Evolutionary conservation across 1,140 invertebrate genomes (phyloP).

Genomic region (Lethrus apterus): DNA sequence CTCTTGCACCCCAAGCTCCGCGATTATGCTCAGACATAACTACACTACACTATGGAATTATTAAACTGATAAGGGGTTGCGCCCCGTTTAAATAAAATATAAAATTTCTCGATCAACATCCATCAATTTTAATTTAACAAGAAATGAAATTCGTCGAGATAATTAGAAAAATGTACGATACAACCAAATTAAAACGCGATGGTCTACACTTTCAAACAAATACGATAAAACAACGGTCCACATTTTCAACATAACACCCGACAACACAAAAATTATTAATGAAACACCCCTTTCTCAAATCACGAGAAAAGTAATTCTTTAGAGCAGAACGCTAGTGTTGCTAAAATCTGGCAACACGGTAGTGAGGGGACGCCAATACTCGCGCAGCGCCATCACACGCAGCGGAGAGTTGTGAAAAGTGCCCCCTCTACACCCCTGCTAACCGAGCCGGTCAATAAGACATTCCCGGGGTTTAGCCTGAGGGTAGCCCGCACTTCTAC

Average conservation of each 20-base stretch:
- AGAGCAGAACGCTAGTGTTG: conserved; percentile 19
- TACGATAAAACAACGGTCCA: conserved; percentile 4
- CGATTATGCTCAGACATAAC: conserved; percentile 41
- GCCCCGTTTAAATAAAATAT: conserved; percentile 11
- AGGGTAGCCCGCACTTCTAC: conserved; percentile 12
- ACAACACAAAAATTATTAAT: too few relatives aligned
- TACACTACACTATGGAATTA: conserved; percentile 14
- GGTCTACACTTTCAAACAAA: background rate
- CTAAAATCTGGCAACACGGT: conserved; percentile 40
- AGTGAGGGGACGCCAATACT: conserved; percentile 36
- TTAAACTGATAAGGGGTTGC: conserved; percentile 5
- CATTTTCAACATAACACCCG: too few relatives aligned
- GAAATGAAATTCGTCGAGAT: too few relatives aligned
- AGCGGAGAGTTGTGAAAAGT: conserved; percentile 27
- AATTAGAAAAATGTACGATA: too few relatives aligned
- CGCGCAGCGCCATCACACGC: conserved; percentile 36
- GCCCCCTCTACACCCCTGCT: conserved; percentile 18
- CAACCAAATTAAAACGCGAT: too few relatives aligned
- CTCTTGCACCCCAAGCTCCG: conserved; percentile 53
- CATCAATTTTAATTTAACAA: conserved; percentile 7
- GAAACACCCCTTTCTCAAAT: conserved; percentile 13
- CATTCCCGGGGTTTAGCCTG: conserved; percentile 27
- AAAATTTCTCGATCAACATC: conserved; percentile 12
- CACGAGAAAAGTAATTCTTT: conserved; percentile 5
- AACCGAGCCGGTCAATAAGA: conserved; percentile 28